Conservation (phyloP, 2,888 invertebrate genomes). For the Ptycholaimellus sp. region DNA sequence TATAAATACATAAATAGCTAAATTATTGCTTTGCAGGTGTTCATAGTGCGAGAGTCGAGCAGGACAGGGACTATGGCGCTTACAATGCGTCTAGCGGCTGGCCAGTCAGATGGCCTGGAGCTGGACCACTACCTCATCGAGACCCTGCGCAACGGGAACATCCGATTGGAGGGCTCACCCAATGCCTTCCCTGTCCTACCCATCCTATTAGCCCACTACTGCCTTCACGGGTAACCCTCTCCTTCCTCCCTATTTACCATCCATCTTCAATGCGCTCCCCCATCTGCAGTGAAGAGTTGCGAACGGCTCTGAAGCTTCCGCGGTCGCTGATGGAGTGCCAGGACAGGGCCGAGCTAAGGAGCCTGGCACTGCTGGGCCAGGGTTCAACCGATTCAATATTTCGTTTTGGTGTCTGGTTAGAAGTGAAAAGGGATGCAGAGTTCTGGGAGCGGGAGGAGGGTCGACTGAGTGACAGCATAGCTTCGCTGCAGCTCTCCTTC, state of each 20-base stretch:
- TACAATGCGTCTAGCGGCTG: slow-evolving; percentile 56
- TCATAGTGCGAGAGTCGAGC: slow-evolving; percentile 77
- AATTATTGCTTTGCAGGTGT: slow-evolving; percentile 41
- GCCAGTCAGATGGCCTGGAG: no score
- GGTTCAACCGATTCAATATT: no score
- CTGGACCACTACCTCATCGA: no score
- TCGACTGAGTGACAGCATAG: no score
- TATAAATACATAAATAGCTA: no score
- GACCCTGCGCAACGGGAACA: no score
- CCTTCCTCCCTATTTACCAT: no score
- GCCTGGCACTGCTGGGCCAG: slow-evolving; percentile 57
- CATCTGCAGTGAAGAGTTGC: slow-evolving; percentile 59
- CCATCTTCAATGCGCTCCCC: no score
- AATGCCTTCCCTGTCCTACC: slow-evolving; percentile 78
- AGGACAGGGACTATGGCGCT: slow-evolving; percentile 80
- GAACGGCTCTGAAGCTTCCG: slow-evolving; percentile 62
- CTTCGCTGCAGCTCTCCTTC: no score
- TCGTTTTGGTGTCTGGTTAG: no score
- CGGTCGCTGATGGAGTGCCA: slow-evolving; percentile 59
- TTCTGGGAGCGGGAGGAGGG: no score
- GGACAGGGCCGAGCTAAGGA: slow-evolving; percentile 65
- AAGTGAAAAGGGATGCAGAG: no score
- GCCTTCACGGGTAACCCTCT: slow-evolving; percentile 66
- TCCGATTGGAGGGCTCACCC: slow-evolving; percentile 72
- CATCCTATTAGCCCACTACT: slow-evolving; percentile 70